These are phyloP conservation scores for Donacobius atricapilla DNA, from an alignment of 2,113 vertebrate species.

Conservation along the genomic window DNA sequence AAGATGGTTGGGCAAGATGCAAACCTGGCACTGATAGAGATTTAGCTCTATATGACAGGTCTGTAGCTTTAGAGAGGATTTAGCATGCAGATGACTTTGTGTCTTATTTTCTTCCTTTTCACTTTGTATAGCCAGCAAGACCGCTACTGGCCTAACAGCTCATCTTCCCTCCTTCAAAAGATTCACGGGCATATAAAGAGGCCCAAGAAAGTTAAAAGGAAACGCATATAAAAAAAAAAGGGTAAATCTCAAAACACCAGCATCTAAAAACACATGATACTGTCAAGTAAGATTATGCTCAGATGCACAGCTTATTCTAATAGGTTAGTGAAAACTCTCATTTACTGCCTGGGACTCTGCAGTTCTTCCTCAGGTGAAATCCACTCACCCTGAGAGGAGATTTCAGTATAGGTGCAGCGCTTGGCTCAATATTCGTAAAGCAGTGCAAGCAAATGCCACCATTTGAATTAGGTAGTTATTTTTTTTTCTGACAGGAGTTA, in stretches of 20 bases:
- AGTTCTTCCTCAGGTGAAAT: neutral
- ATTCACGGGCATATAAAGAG: neutral
- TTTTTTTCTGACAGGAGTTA: neutral
- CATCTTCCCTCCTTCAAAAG: neutral
- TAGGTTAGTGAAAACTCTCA: neutral
- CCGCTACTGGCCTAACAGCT: neutral
- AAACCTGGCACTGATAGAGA: neutral
- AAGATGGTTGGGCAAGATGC: neutral
- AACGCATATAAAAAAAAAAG: neutral
- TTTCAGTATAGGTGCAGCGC: neutral
- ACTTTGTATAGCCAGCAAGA: neutral
- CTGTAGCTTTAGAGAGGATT: slow-evolving; percentile 9
- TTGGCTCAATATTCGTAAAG: neutral
- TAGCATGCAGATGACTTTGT: neutral
- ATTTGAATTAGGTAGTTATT: neutral
- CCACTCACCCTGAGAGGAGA: neutral
- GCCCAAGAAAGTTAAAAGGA: neutral
- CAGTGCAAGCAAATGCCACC: neutral
- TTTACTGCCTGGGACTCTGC: neutral
- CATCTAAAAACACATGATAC: neutral
- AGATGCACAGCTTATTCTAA: neutral
- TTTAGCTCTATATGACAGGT: slow-evolving; percentile 2
- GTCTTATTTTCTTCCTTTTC: neutral
- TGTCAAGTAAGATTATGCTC: neutral
- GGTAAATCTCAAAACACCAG: neutral